Conservation (phyloP, 2,797 vertebrate genomes). For the Sebastes variabilis region DNA sequence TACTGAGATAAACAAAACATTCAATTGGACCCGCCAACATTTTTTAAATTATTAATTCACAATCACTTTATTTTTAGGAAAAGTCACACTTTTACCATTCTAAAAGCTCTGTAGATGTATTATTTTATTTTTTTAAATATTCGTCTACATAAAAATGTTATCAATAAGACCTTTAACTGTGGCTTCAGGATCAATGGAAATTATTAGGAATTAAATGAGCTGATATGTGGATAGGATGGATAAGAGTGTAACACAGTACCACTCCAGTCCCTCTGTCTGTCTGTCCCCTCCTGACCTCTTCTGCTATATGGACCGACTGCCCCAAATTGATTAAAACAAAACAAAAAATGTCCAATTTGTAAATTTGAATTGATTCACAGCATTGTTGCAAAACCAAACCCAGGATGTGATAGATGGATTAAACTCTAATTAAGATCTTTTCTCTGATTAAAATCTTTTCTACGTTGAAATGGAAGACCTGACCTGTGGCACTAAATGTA, state of each 20-base stretch:
- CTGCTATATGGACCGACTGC: neutral
- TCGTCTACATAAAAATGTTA: rapidly evolving
- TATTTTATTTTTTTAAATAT: too few species aligned
- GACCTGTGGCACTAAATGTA: neutral
- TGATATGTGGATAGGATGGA: neutral
- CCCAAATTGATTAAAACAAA: neutral
- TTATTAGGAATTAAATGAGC: neutral
- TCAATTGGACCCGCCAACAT: too few species aligned
- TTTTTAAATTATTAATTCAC: too few species aligned
- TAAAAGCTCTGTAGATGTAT: too few species aligned
- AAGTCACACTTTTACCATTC: too few species aligned
- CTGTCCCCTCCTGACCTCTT: neutral
- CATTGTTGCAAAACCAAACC: too few species aligned
- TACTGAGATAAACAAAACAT: too few species aligned
- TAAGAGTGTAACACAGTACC: neutral
- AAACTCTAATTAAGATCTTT: neutral
- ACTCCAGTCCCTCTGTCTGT: neutral
- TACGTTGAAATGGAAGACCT: neutral
- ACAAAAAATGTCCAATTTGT: neutral
- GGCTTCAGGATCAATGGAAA: neutral
- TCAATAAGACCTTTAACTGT: neutral
- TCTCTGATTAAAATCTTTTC: neutral
- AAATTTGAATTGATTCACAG: too few species aligned
- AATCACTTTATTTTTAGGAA: too few species aligned
- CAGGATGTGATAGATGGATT: neutral